These are phyloP conservation scores for Tetragnatha versicolor DNA, from an alignment of 1,140 invertebrate genomes.

Conservation along the genomic window DNA sequence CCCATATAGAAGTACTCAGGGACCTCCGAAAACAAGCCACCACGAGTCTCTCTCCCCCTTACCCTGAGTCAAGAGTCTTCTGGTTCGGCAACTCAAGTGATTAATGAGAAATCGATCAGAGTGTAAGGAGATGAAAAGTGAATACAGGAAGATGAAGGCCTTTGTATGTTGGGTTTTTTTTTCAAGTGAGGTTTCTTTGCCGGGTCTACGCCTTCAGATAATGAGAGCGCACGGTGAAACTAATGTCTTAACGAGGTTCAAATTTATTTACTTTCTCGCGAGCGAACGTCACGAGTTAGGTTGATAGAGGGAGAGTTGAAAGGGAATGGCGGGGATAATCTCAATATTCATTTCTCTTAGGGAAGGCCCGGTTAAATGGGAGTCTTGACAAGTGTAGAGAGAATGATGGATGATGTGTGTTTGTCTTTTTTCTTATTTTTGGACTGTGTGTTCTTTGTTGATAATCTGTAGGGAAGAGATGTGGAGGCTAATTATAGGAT, in stretches of 20 bases:
- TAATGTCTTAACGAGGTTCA: slow-evolving; percentile 27
- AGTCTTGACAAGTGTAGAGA: too few species aligned
- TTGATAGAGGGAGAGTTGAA: slow-evolving; percentile 3
- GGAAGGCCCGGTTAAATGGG: too few species aligned
- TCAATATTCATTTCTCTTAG: not conserved
- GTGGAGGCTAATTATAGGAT: too few species aligned
- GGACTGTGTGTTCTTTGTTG: too few species aligned
- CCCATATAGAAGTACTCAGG: not conserved
- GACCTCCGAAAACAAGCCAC: slow-evolving; percentile 18
- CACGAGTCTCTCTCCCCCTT: not conserved
- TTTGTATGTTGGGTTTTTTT: too few species aligned
- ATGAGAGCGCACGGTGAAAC: slow-evolving; percentile 12
- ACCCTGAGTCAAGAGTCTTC: slow-evolving; percentile 13
- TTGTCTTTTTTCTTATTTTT: too few species aligned
- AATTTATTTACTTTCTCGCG: slow-evolving; percentile 17
- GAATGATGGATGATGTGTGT: too few species aligned
- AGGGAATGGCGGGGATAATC: not conserved
- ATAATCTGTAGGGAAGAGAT: too few species aligned
- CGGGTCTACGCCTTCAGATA: not conserved
- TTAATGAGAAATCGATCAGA: slow-evolving; percentile 36
- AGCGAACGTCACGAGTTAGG: slow-evolving; percentile 6
- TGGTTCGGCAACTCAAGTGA: slow-evolving; percentile 34
- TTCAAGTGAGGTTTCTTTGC: too few species aligned
- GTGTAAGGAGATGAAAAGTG: slow-evolving; percentile 38
- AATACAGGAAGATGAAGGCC: slow-evolving; percentile 26